Conservation (phyloP, 2,888 invertebrate genomes). For the Zaprionus obscuricornis region DNA sequence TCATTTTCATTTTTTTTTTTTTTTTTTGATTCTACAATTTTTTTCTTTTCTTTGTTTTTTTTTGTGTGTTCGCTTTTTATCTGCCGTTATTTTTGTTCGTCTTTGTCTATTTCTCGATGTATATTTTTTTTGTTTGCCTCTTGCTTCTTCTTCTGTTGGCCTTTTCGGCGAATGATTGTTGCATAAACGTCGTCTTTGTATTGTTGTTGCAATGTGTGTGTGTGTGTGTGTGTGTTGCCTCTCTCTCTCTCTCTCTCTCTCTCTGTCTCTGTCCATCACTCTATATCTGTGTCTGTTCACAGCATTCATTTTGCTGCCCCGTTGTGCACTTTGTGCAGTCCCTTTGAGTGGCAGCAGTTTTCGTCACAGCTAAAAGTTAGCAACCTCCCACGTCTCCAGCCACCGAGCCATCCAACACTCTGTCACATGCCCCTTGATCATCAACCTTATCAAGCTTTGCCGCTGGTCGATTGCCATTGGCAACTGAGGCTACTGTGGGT, state of each 20-base stretch:
- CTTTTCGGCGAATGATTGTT: slow-evolving; percentile 76
- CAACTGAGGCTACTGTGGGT: slow-evolving; percentile 19
- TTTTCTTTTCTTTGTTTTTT: slow-evolving; percentile 8
- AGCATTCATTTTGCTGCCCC: slow-evolving; percentile 53
- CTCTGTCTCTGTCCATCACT: too few relatives aligned
- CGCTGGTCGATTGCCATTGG: slow-evolving; percentile 53
- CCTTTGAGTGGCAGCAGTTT: slow-evolving; percentile 66
- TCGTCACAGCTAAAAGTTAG: slow-evolving; percentile 4
- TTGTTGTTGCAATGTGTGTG: slow-evolving; percentile 56
- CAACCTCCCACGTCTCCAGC: too few relatives aligned
- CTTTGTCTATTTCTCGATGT: slow-evolving; percentile 1
- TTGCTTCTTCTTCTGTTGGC: slow-evolving; percentile 30
- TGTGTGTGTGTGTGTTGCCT: slow-evolving; percentile 15
- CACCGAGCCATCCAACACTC: too few relatives aligned
- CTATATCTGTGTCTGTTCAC: too few relatives aligned
- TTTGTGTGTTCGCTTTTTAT: slow-evolving; percentile 38
- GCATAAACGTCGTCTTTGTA: slow-evolving; percentile 77
- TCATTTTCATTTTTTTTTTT: slow-evolving; percentile 5
- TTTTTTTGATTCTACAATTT: background rate
- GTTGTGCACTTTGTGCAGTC: slow-evolving; percentile 70
- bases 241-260: too few relatives aligned
- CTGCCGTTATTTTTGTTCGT: slow-evolving; percentile 11
- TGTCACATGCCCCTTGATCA: too few relatives aligned
- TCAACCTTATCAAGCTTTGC: too few relatives aligned
- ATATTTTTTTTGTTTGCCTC: background rate